Evolutionary conservation across 2,113 vertebrate genomes (phyloP).

Genomic region (Carassius auratus): DNA sequence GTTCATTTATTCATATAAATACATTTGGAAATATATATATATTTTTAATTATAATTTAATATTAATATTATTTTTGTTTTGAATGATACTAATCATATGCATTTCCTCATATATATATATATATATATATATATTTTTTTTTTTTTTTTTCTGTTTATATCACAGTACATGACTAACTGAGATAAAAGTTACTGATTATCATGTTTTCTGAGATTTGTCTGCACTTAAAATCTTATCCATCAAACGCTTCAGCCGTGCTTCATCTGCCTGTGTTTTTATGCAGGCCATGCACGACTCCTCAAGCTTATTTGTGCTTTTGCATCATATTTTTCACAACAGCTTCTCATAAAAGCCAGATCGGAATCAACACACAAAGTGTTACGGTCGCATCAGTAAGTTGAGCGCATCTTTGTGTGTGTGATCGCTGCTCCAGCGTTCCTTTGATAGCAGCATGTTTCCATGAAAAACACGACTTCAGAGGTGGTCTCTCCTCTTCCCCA

Average conservation of each 20-base stretch:
- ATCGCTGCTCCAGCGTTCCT: neutral
- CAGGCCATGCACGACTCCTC: neutral
- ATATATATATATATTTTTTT: no score
- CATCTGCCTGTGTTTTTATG: constrained; percentile 9
- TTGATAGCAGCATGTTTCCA: constrained; percentile 14
- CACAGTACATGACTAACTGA: neutral
- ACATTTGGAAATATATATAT: no score
- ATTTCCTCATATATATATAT: neutral
- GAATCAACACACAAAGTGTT: neutral
- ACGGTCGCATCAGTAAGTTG: neutral
- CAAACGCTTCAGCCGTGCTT: neutral
- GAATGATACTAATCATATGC: neutral
- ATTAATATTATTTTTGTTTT: neutral
- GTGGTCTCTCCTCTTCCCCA: constrained; percentile 6
- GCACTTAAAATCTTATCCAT: neutral
- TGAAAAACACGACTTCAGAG: constrained; percentile 20
- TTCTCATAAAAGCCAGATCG: neutral
- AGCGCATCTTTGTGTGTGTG: neutral
- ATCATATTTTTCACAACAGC: neutral
- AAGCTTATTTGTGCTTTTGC: neutral
- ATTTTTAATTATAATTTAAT: neutral
- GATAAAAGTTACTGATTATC: neutral
- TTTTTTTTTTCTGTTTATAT: neutral
- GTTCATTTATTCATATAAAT: neutral
- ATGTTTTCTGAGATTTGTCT: neutral